Evolutionary conservation across 53 echinoderm and acorn worm genomes (phyloP), one percentile per base, ranked within the genome.

Genomic region (Paracentrotus lividus): DNA sequence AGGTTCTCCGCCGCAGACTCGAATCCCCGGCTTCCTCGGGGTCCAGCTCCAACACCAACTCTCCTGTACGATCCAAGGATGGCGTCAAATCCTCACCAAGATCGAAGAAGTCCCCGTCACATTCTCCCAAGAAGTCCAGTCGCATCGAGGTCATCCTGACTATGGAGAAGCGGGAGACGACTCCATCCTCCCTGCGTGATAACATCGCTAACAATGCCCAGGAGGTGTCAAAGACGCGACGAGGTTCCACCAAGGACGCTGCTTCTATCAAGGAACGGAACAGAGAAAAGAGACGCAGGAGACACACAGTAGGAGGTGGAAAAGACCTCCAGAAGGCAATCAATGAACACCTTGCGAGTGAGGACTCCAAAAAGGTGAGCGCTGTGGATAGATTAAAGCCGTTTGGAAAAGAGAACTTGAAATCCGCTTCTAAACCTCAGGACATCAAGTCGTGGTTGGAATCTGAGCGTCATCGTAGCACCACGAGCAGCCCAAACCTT

Each of bases 251-350:
- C 7, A 94, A 97, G 44, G 97, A 97, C 93, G 94, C 97, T 8
- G 51, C 93, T 34, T 95, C 97, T 2, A 93, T 97, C 77, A 97
- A 94, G 75, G 95, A 97, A 86, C 93, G 95, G 90, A 96, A 95
- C 77, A 96, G 96, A 14, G 95, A 96, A 78, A 95, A 95, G 76
- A 91, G 98, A 55, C 90, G 95, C 27, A 93, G 99, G 14, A 88
- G 99, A 24, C 99, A 99, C 89, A 99, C 99, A 0, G 93, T 97
- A 1, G 97, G 96, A 1, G 98, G 97, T 10, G 95, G 96, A 26
- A 96, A 96, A 26, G 96, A 97, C 52, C 93, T 93, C 54, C 94
- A 95, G 53, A 97, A 96, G 72, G 94, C 96, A 20, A 69, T 96
- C 94, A 95, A 76, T 77, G 94, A 97, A 29, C 93, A 94, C 43